phyloP scores from a whole-genome alignment of 2,888 invertebrate species.

The Druceiella hillmani region DNA sequence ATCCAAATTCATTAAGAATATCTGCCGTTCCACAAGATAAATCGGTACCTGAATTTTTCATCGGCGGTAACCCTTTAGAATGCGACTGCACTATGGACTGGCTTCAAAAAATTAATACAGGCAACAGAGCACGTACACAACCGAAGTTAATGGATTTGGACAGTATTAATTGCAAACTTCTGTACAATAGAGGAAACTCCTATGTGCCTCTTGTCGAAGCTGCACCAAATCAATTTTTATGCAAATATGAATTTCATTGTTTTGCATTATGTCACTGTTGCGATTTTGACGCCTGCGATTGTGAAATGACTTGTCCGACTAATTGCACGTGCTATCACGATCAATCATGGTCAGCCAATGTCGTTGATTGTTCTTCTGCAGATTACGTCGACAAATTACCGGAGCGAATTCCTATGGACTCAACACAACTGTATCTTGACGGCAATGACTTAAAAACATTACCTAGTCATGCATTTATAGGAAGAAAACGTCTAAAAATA shows the following conservation, averaged over 20 bases:
- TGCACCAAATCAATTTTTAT: slow-evolving; percentile 76
- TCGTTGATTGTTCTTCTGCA: slow-evolving; percentile 73
- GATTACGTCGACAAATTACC: slow-evolving; percentile 66
- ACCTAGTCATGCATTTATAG: slow-evolving; percentile 80
- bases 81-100: slow-evolving; percentile 92
- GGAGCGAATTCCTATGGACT: slow-evolving; percentile 84
- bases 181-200: slow-evolving; percentile 69
- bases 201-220: slow-evolving; percentile 74
- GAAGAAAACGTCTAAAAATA: slow-evolving; percentile 70
- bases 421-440: slow-evolving; percentile 81
- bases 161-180: slow-evolving; percentile 74
- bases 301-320: slow-evolving; percentile 85
- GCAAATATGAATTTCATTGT: slow-evolving; percentile 80
- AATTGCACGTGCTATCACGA: slow-evolving; percentile 89
- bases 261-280: slow-evolving; percentile 86
- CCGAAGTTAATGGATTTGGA: slow-evolving; percentile 79
- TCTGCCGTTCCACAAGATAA: slow-evolving; percentile 68
- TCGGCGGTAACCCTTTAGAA: slow-evolving; percentile 79
- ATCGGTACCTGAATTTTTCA: slow-evolving; percentile 73
- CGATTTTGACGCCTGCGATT: slow-evolving; percentile 88
- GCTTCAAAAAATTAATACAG: slow-evolving; percentile 75
- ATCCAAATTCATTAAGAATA: slow-evolving; percentile 70
- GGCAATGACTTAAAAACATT: slow-evolving; percentile 74
- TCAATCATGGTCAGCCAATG: slow-evolving; percentile 80
- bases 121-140: slow-evolving; percentile 70